phyloP scores from a whole-genome alignment of 2,113 vertebrate species.

The Halichoerus grypus region DNA sequence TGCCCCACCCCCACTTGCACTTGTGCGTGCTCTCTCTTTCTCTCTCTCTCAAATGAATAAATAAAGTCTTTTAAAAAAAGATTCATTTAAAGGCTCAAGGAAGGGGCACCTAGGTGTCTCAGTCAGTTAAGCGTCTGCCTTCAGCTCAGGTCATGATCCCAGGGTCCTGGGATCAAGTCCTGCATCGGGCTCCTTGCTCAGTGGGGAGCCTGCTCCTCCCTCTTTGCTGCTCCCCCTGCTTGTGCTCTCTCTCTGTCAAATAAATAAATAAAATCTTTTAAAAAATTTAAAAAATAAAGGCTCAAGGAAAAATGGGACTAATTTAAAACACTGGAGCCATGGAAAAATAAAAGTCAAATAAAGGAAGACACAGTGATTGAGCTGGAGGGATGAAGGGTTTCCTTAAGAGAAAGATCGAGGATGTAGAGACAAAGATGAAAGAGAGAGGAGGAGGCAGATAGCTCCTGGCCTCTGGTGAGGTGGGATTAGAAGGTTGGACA shows the following conservation, averaged over 20 bases:
- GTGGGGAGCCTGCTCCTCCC: neutral
- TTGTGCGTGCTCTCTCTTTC: neutral
- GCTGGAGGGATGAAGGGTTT: neutral
- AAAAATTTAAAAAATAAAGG: neutral
- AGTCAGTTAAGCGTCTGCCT: no score
- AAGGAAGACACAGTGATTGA: neutral
- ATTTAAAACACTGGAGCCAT: neutral
- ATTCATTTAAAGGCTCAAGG: neutral
- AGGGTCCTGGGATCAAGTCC: no score
- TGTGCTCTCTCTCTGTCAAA: no score
- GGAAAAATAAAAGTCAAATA: neutral
- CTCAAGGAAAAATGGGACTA: neutral
- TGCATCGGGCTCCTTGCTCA: no score
- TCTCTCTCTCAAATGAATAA: neutral
- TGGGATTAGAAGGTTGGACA: neutral
- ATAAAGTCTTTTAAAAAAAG: neutral
- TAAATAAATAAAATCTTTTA: neutral
- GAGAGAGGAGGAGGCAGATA: neutral
- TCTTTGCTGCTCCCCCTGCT: neutral
- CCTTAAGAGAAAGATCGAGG: neutral
- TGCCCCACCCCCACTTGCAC: neutral
- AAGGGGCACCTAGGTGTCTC: neutral
- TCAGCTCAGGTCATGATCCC: no score
- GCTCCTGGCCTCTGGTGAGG: neutral
- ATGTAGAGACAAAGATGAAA: neutral